phyloP scores from a whole-genome alignment of 2,113 vertebrate species.

The Dinomys branickii region DNA sequence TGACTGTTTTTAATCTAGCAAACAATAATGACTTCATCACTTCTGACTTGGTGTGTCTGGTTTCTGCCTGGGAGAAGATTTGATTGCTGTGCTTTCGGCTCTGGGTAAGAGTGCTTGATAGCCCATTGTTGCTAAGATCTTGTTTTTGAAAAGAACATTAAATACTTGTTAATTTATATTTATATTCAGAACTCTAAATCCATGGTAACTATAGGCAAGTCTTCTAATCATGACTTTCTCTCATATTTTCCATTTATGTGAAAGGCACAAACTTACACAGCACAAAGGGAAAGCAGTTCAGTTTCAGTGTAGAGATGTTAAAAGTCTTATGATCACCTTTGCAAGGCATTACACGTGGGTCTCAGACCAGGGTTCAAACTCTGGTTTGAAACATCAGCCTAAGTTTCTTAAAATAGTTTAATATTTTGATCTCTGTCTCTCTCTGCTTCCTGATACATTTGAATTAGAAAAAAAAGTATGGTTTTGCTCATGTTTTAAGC shows the following conservation, averaged over 20 bases:
- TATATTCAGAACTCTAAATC: constrained; percentile 64
- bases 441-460: not conserved
- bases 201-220: not conserved
- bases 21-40: constrained; percentile 70
- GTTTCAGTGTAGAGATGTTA: not conserved
- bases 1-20: constrained; percentile 78
- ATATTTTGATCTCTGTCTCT: not conserved
- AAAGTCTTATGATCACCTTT: not conserved
- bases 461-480: not conserved
- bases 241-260: constrained; percentile 44
- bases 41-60: constrained; percentile 65
- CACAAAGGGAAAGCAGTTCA: not conserved
- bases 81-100: constrained; percentile 63
- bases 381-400: not conserved
- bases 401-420: constrained; percentile 23
- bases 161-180: constrained; percentile 68
- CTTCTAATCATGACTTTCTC: constrained; percentile 48
- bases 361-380: constrained; percentile 24
- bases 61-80: constrained; percentile 52
- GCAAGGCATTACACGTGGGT: not conserved
- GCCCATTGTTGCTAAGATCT: not conserved
- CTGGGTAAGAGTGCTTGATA: constrained; percentile 41
- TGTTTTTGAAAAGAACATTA: constrained; percentile 61
- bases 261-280: not conserved
- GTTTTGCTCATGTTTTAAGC: not conserved